phyloP scores from a whole-genome alignment of 2,888 invertebrate species.

The Marasmarcha lunaedactyla region DNA sequence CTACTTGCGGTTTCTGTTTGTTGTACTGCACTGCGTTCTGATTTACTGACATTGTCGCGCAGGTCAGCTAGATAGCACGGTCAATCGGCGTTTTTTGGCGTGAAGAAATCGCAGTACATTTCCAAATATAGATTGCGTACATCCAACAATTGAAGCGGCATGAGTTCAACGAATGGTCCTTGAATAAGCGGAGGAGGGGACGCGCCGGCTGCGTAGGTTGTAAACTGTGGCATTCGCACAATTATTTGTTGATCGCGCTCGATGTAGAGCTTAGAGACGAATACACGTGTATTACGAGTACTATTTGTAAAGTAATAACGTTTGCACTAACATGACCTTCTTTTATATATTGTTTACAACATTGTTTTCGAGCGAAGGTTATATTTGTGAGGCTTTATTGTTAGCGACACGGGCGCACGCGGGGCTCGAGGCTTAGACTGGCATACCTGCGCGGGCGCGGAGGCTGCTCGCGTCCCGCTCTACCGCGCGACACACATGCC shows the following conservation, averaged over 20 bases:
- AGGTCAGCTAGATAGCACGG: slow-evolving; percentile 15
- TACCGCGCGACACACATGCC: slow-evolving; percentile 20
- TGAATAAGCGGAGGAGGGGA: slow-evolving; percentile 61
- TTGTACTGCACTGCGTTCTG: slow-evolving; percentile 59
- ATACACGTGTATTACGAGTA: too few relatives aligned
- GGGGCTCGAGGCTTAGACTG: slow-evolving; percentile 46
- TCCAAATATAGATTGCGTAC: slow-evolving; percentile 36
- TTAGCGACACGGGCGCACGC: slow-evolving; percentile 41
- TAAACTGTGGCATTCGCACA: slow-evolving; percentile 65
- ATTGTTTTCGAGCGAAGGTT: slow-evolving; percentile 36
- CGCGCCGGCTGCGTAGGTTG: slow-evolving; percentile 62
- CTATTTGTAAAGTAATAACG: too few relatives aligned
- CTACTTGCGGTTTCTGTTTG: slow-evolving; percentile 65
- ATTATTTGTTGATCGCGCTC: slow-evolving; percentile 25
- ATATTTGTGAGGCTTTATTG: slow-evolving; percentile 15
- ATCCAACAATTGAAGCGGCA: slow-evolving; percentile 42
- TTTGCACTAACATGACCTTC: too few relatives aligned
- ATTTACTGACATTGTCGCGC: slow-evolving; percentile 63
- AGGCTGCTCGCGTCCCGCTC: slow-evolving; percentile 8
- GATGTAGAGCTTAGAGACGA: too few relatives aligned
- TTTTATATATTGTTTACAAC: neutral
- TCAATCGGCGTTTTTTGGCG: slow-evolving; percentile 32
- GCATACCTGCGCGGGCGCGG: slow-evolving; percentile 31
- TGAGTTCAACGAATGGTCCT: slow-evolving; percentile 64
- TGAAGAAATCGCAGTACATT: slow-evolving; percentile 31